Conservation (phyloP, 1,140 invertebrate species). For the Teleogryllus occipitalis region DNA sequence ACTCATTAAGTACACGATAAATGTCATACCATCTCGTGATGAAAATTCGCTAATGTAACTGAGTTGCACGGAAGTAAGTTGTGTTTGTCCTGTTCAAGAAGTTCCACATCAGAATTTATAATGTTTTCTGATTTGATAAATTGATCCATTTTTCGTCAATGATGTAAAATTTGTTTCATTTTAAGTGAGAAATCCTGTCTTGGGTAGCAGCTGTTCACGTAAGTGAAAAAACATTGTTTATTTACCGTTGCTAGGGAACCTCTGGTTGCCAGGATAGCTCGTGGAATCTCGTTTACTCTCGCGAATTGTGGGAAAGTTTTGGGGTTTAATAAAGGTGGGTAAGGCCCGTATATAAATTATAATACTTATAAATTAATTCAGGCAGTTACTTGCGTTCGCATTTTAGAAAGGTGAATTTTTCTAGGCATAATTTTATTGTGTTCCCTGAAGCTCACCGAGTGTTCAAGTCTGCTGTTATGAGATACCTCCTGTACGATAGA, state of each 20-base stretch:
- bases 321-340: constrained; percentile 13
- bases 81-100: not conserved
- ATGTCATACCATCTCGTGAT: too few relatives aligned
- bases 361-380: not conserved
- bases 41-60: not conserved
- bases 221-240: not conserved
- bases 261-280: constrained; percentile 2
- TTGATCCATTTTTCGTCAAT: not conserved
- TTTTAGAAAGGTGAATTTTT: not conserved
- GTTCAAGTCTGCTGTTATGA: not conserved
- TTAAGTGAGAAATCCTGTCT: not conserved
- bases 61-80: not conserved
- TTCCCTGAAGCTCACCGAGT: not conserved
- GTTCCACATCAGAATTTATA: not conserved
- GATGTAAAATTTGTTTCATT: not conserved
- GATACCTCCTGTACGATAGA: not conserved
- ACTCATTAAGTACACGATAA: too few relatives aligned
- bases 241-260: constrained; percentile 1
- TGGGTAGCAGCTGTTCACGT: not conserved
- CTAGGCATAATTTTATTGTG: not conserved
- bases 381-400: not conserved
- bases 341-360: constrained; percentile 10
- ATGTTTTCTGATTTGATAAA: not conserved
- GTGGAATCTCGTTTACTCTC: constrained; percentile 10
- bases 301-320: constrained; percentile 9